Conservation (phyloP, 2,797 vertebrate species). For the Danio tinwini region DNA sequence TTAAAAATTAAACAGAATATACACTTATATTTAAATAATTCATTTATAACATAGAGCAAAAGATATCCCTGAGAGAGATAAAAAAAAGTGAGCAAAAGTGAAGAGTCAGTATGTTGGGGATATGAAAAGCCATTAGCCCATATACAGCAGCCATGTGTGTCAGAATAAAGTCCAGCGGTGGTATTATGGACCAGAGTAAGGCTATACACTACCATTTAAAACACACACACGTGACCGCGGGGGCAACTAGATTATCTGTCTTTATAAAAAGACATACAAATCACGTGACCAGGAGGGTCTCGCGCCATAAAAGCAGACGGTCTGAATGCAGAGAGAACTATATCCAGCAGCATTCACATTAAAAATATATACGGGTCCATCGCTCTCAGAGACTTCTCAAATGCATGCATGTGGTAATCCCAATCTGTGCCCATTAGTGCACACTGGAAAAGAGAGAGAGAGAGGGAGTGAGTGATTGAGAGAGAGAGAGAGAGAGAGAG, state of each 20-base stretch:
- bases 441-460: conserved; percentile 61
- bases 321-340: conserved; percentile 5
- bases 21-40: conserved; percentile 8
- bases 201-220: conserved; percentile 38
- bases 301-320: conserved; percentile 7
- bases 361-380: conserved; percentile 52
- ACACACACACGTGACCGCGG: conserved; percentile 19
- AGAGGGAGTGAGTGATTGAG: conserved; percentile 53
- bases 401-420: conserved; percentile 81
- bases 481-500: conserved; percentile 29
- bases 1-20: not conserved
- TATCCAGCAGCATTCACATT: conserved; percentile 42
- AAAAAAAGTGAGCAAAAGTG: not conserved
- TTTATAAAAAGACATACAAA: conserved; percentile 4
- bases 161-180: not conserved
- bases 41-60: conserved; percentile 24
- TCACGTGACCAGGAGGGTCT: not conserved
- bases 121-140: conserved; percentile 33
- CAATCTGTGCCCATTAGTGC: conserved; percentile 83
- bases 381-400: conserved; percentile 69
- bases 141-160: conserved; percentile 44
- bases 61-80: not conserved
- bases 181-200: conserved; percentile 16
- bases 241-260: conserved; percentile 44
- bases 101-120: not conserved